Evolutionary conservation across 2,797 vertebrate species (phyloP), one percentile per base, ranked within the genome.

Genomic region (Coendou prehensilis): DNA sequence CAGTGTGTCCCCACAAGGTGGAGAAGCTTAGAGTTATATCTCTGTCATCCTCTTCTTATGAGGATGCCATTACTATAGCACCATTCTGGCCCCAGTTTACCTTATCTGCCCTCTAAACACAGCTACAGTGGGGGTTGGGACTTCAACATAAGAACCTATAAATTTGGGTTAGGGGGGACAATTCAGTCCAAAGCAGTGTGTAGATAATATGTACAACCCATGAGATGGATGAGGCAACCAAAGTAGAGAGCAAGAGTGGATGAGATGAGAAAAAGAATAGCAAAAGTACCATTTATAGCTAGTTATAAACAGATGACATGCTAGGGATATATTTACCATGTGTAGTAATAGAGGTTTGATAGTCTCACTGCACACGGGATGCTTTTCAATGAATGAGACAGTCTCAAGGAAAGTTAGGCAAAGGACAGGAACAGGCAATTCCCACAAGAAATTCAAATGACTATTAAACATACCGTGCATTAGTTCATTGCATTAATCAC

Each of bases 271-370:
- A 54, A 37, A 47, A 30, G 9, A 50, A 23, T 6, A 20, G 28
- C 10, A 10, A 9, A 37, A 23, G 3, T 17, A n/a, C 22, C 4
- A 2, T 2, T 6, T 0, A 11, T 13, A 59, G 56, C 4, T 6
- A 11, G 20, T 10, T 20, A 56, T 5, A 41, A 54, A 91, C 63
- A 28, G 45, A 18, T 7, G n/a, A 17, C 50, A 6, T 1, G 7
- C 10, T 17, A 13, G 52, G 33, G 41, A 22, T 80, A 52, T 30
- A 10, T 56, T 41, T 50, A 23, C 23, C 9, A 1, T 23, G 2
- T 30, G 9, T 20, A 14, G 76, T 17, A 67, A 82, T 37, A 23
- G 22, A 56, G 47, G 61, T 50, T n/a, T 56, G 4, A 54, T 41
- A 10, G 14, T 47, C 45, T 71, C 23, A 33, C 22, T n/a, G 11